Conservation (phyloP, 2,888 invertebrate species). For the Pyralis farinalis region DNA sequence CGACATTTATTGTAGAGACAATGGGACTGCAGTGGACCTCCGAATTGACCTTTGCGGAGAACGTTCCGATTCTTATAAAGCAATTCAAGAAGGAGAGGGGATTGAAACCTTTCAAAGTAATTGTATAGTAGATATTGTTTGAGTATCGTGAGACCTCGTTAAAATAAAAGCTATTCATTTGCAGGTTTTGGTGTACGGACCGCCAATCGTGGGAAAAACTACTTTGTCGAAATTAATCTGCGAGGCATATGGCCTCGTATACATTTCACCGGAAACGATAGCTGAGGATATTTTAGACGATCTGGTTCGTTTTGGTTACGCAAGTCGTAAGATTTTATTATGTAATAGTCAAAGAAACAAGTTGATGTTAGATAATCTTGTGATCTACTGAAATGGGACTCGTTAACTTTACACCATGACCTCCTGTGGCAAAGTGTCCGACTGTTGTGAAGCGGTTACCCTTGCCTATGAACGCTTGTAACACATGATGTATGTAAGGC, state of each 20-base stretch:
- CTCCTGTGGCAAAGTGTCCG: too few species aligned
- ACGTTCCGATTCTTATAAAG: constrained; percentile 61
- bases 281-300: constrained; percentile 75
- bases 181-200: constrained; percentile 82
- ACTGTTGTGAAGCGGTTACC: too few species aligned
- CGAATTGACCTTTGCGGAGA: constrained; percentile 72
- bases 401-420: too few species aligned
- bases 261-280: constrained; percentile 77
- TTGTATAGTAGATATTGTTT: constrained; percentile 12
- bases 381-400: too few species aligned
- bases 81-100: constrained; percentile 75
- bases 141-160: constrained; percentile 4
- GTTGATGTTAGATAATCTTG: too few species aligned
- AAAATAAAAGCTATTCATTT: constrained; percentile 10
- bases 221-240: constrained; percentile 78
- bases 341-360: too few species aligned
- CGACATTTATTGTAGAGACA: constrained; percentile 76
- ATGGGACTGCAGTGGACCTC: constrained; percentile 76
- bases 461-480: too few species aligned
- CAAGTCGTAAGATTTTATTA: too few species aligned
- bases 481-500: too few species aligned
- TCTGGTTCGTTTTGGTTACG: constrained; percentile 70
- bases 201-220: constrained; percentile 85
- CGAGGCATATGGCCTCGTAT: constrained; percentile 78
- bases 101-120: constrained; percentile 79